These are phyloP conservation scores for Amblyjoppa proteus DNA, from an alignment of 2,888 invertebrate genomes.

Conservation along the genomic window DNA sequence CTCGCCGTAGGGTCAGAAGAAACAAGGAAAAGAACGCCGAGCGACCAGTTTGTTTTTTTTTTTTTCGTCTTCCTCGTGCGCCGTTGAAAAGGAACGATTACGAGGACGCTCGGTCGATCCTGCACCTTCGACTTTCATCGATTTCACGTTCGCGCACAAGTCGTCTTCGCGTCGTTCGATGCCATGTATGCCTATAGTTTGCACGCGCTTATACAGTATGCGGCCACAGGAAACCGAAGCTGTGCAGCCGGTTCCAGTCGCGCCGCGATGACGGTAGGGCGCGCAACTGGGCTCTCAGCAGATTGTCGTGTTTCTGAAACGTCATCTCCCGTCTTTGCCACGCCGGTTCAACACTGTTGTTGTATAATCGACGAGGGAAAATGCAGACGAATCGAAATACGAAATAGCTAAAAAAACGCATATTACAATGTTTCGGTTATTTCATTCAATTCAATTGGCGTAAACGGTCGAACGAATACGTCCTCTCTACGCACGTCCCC, in stretches of 20 bases:
- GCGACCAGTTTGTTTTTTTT: slow-evolving; percentile 35
- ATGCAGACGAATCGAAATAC: slow-evolving; percentile 19
- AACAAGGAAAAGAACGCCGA: not conserved
- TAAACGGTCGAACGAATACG: slow-evolving; percentile 10
- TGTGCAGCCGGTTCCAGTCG: slow-evolving; percentile 43
- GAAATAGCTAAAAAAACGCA: slow-evolving; percentile 14
- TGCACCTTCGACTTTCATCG: slow-evolving; percentile 56
- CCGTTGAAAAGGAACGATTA: slow-evolving; percentile 45
- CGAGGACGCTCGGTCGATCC: slow-evolving; percentile 37
- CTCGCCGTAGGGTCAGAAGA: not conserved
- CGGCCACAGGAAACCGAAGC: slow-evolving; percentile 51
- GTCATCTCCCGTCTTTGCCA: slow-evolving; percentile 32
- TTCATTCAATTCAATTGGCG: not conserved
- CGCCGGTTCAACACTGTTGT: not conserved
- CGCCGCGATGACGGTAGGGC: slow-evolving; percentile 24
- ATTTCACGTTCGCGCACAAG: slow-evolving; percentile 54
- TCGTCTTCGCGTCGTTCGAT: not conserved
- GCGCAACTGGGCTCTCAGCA: slow-evolving; percentile 35
- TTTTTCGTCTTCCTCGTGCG: slow-evolving; percentile 21
- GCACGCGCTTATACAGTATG: slow-evolving; percentile 1
- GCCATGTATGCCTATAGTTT: not conserved
- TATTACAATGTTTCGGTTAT: slow-evolving; percentile 38
- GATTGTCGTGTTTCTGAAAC: slow-evolving; percentile 5
- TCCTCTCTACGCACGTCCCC: not conserved
- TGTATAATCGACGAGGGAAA: not conserved